Evolutionary conservation across 2,797 vertebrate species (phyloP), one percentile per base, ranked within the genome.

Genomic region (Myripristis jacobus): DNA sequence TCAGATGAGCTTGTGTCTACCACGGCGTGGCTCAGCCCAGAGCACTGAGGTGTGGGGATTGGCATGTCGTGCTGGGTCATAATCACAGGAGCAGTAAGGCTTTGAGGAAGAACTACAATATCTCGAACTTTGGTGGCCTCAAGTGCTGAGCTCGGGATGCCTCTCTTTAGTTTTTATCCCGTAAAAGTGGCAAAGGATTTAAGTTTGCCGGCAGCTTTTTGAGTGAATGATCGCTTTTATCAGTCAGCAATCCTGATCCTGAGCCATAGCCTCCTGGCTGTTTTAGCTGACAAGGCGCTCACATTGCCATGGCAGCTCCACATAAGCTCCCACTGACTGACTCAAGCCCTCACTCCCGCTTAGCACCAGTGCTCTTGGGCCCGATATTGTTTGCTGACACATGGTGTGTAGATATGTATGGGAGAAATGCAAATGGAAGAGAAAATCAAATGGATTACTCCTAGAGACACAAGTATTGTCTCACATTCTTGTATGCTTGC

Each of bases 271-370:
- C 76, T 78, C 59, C 53, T 52, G 72, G 74, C 73, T 66, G 61
- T 80, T 87, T 85, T 61, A 77, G 77, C 77, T 86, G 83, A 87
- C 74, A 56, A 67, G 61, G 74, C 57, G 7, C 61, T 85, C 59
- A 47, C 13, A 11, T 64, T 81, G 82, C 65, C 1, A 62, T 46
- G 58, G 56, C 70, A 71, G 80, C 69, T 2, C 29, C 66, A 50
- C 73, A 54, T 71, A 83, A 84, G 69, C 79, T 47, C 36, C 41
- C 18, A 16, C 54, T 24, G 34, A 65, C 57, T 66, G 69, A 79
- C 70, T 75, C 24, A 31, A 36, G 63, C 71, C 58, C 66, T 87
- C 65, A 53, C 70, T 79, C 50, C 27, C 36, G 12, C 27, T 77
- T 54, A 85, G 56, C 67, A n/a, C 58, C 47, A 57, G 18, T 13